phyloP scores from a whole-genome alignment of 2,888 invertebrate species.

The Antheraea yamamai region DNA sequence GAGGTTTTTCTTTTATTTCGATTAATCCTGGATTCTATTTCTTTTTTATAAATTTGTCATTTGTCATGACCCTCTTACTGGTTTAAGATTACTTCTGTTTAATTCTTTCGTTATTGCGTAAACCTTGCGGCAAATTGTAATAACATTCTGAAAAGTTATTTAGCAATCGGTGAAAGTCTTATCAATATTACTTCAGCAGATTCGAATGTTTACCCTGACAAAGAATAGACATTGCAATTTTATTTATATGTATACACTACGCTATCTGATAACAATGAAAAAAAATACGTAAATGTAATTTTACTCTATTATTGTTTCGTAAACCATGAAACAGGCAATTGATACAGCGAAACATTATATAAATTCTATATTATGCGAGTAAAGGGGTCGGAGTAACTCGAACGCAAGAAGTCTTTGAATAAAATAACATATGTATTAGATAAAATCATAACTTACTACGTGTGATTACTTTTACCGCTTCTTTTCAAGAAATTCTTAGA shows the following conservation, averaged over 20 bases:
- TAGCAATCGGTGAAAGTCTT: too few species aligned
- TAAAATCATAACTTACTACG: conserved; percentile 3
- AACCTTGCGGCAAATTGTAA: too few species aligned
- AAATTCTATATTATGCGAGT: background rate
- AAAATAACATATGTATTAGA: background rate
- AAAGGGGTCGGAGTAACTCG: background rate
- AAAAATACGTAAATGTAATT: background rate
- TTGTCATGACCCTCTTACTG: too few species aligned
- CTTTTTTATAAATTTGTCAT: too few species aligned
- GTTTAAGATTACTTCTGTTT: too few species aligned
- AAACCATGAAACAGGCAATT: background rate
- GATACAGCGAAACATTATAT: background rate
- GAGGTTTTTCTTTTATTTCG: too few species aligned
- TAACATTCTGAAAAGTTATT: too few species aligned
- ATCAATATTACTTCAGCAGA: too few species aligned
- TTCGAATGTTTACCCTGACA: too few species aligned
- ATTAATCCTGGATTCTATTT: too few species aligned
- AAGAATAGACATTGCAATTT: too few species aligned
- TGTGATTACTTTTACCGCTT: conserved; percentile 3
- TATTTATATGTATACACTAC: background rate
- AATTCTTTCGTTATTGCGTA: too few species aligned
- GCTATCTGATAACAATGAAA: background rate
- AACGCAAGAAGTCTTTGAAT: background rate
- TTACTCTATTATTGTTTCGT: background rate
- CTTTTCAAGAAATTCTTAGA: background rate